A percentile compares a stretch with the other conserved stretches of the same genome.
phyloP scores from a whole-genome alignment of 2,797 vertebrate species.

The Trachops cirrhosus region DNA sequence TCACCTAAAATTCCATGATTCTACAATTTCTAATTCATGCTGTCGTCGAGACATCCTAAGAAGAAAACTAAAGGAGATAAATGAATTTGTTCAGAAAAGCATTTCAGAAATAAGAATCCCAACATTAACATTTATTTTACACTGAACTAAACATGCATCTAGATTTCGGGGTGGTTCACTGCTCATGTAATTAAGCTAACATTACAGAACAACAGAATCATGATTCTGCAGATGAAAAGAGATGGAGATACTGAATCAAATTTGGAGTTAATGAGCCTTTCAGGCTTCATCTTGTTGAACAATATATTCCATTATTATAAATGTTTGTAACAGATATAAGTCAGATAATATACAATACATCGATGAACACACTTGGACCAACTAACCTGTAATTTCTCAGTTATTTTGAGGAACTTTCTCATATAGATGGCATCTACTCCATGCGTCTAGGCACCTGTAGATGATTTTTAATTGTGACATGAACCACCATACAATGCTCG shows the following conservation, averaged over 20 bases:
- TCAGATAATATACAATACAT: constrained; percentile 1
- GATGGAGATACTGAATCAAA: constrained; percentile 57
- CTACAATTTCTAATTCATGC: not conserved
- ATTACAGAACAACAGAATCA: constrained; percentile 36
- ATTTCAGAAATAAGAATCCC: constrained; percentile 48
- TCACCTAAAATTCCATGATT: not conserved
- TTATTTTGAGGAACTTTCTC: constrained; percentile 33
- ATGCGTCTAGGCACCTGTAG: not conserved
- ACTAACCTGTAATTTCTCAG: constrained; percentile 14
- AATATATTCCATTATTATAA: constrained; percentile 54
- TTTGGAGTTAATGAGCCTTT: constrained; percentile 46
- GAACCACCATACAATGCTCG: constrained; percentile 15
- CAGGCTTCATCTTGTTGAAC: constrained; percentile 54
- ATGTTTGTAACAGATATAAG: constrained; percentile 54
- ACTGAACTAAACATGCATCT: constrained; percentile 36
- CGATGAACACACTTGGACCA: constrained; percentile 15
- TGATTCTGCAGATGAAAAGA: constrained; percentile 56
- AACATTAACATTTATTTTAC: constrained; percentile 63
- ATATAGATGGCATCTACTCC: not conserved
- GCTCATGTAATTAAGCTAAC: constrained; percentile 51
- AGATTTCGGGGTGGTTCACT: constrained; percentile 51
- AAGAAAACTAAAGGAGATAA: constrained; percentile 20
- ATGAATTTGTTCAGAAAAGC: constrained; percentile 34
- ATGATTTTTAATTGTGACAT: constrained; percentile 55
- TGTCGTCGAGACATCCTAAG: not conserved